Conservation (phyloP, 2,797 vertebrate genomes). For the Arnoldichthys spilopterus region DNA sequence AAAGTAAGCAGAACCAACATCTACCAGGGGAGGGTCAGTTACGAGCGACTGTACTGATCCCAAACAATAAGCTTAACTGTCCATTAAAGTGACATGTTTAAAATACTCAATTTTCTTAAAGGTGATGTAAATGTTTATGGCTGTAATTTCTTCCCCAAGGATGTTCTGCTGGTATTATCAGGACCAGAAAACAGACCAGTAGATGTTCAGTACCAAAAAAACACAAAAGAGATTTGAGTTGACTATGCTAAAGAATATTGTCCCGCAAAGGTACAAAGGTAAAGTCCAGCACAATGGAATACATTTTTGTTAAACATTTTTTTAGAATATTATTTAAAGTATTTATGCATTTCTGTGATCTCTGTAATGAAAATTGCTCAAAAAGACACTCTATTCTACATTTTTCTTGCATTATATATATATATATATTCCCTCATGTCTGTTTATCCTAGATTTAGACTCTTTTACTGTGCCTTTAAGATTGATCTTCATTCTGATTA, state of each 20-base stretch:
- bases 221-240: neutral
- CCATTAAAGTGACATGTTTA: conserved; percentile 23
- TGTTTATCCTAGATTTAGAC: too few relatives aligned
- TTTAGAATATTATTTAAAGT: too few relatives aligned
- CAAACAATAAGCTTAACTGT: conserved; percentile 33
- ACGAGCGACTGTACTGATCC: neutral
- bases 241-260: too few relatives aligned
- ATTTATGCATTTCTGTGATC: too few relatives aligned
- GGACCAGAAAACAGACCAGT: neutral
- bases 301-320: neutral
- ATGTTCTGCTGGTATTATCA: neutral
- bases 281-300: neutral
- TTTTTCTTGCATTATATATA: too few relatives aligned
- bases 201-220: neutral
- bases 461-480: too few relatives aligned
- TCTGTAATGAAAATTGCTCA: too few relatives aligned
- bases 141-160: neutral
- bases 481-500: too few relatives aligned
- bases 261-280: neutral
- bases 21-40: neutral
- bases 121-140: neutral
- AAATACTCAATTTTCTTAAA: conserved; percentile 5
- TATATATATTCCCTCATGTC: too few relatives aligned
- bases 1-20: conserved; percentile 17
- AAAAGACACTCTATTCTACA: too few relatives aligned